Evolutionary conservation across 2,113 vertebrate genomes (phyloP).

Genomic region (Salvator merianae): DNA sequence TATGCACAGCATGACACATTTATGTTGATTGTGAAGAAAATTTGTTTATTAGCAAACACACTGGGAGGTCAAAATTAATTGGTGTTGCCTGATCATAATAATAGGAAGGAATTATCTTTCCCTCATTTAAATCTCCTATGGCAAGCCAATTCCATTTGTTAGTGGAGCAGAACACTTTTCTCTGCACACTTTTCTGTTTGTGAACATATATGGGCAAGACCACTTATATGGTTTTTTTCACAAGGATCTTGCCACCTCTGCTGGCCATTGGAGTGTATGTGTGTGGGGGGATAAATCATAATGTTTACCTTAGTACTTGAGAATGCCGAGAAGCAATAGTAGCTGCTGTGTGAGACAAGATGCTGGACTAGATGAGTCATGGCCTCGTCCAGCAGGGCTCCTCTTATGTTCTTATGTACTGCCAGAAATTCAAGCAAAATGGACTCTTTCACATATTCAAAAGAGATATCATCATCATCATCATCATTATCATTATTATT

Average conservation of each 20-base stretch:
- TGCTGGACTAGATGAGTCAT: too few species aligned
- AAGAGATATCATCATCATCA: too few species aligned
- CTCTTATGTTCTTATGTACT: too few species aligned
- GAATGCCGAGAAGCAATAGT: too few species aligned
- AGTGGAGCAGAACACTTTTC: neutral
- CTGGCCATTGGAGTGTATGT: neutral
- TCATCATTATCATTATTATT: too few species aligned
- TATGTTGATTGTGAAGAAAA: conserved; percentile 37
- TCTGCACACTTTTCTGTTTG: neutral
- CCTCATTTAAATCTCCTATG: neutral
- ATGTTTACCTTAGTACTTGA: too few species aligned
- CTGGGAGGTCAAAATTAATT: conserved; percentile 36
- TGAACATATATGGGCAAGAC: neutral
- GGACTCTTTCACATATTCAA: too few species aligned
- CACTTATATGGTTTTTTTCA: neutral
- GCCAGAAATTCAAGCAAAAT: too few species aligned
- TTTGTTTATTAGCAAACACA: conserved; percentile 16
- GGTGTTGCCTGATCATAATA: conserved; percentile 17
- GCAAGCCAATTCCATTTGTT: neutral
- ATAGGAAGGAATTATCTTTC: conserved; percentile 23
- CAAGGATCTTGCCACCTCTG: neutral
- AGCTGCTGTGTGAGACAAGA: too few species aligned
- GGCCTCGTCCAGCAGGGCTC: too few species aligned
- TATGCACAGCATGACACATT: conserved; percentile 22
- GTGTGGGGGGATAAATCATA: too few species aligned